A percentile compares a stretch with the other conserved stretches of the same genome.
Evolutionary conservation across 2,113 vertebrate genomes (phyloP).

Genomic region (Mus pahari): DNA sequence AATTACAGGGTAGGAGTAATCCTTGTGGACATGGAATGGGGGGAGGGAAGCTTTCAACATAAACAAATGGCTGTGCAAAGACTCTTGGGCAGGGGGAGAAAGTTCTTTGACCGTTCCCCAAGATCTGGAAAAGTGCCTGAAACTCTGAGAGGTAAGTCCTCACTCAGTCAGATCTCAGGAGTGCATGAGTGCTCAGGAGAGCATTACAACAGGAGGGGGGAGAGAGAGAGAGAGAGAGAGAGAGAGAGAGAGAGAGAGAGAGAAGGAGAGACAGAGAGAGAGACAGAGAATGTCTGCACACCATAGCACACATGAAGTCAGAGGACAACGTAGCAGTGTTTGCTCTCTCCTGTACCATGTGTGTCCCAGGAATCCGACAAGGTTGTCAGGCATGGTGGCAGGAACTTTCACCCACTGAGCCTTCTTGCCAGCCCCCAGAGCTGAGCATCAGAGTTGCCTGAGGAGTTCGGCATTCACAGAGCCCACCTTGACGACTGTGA

Average conservation of each 20-base stretch:
- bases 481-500: neutral
- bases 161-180: neutral
- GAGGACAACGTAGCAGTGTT: neutral
- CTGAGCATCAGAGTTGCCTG: neutral
- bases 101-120: neutral
- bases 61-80: too few species aligned
- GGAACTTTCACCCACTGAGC: neutral
- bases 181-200: neutral
- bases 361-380: neutral
- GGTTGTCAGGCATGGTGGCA: neutral
- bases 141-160: neutral
- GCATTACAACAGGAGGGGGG: too few species aligned
- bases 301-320: neutral
- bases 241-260: neutral
- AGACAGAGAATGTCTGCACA: neutral
- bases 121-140: neutral
- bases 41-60: too few species aligned
- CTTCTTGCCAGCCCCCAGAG: neutral
- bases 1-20: conserved; percentile 30
- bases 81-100: neutral
- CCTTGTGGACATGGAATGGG: neutral
- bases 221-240: neutral
- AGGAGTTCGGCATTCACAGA: neutral
- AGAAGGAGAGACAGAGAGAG: too few species aligned
- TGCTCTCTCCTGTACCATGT: neutral